Conservation (phyloP, 2,888 invertebrate species). For the Drosophila fungiperda region DNA sequence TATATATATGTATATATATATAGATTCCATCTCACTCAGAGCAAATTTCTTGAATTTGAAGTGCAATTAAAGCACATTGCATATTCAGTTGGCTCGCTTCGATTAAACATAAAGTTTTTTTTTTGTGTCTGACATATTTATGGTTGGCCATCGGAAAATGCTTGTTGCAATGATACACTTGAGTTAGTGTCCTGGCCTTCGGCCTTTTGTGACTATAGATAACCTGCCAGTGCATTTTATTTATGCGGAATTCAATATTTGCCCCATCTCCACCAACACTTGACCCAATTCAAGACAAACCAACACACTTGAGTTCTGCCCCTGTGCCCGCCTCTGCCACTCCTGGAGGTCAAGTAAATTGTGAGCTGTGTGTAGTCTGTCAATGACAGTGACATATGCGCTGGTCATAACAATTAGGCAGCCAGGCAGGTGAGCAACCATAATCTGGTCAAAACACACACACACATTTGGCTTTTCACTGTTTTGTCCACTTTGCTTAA, state of each 20-base stretch:
- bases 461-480: slow-evolving; percentile 15
- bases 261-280: slow-evolving; percentile 52
- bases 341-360: slow-evolving; percentile 52
- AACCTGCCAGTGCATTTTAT: slow-evolving; percentile 41
- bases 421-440: background rate
- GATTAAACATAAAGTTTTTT: slow-evolving; percentile 16
- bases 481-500: slow-evolving; percentile 44
- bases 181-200: slow-evolving; percentile 42
- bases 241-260: slow-evolving; percentile 62
- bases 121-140: slow-evolving; percentile 26
- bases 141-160: slow-evolving; percentile 38
- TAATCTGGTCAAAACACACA: slow-evolving; percentile 12
- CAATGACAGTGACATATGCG: slow-evolving; percentile 47
- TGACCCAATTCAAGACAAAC: slow-evolving; percentile 68
- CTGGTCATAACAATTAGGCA: slow-evolving; percentile 48
- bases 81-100: slow-evolving; percentile 15
- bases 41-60: slow-evolving; percentile 8
- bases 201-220: slow-evolving; percentile 8
- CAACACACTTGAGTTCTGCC: slow-evolving; percentile 31
- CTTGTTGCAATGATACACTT: slow-evolving; percentile 46
- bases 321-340: background rate
- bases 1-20: background rate
- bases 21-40: background rate
- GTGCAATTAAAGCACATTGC: background rate
- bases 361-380: slow-evolving; percentile 10